A percentile compares a stretch with the other conserved stretches of the same genome.
phyloP scores from a whole-genome alignment of 1,140 invertebrate genomes.

The Diorhabda carinulata region DNA sequence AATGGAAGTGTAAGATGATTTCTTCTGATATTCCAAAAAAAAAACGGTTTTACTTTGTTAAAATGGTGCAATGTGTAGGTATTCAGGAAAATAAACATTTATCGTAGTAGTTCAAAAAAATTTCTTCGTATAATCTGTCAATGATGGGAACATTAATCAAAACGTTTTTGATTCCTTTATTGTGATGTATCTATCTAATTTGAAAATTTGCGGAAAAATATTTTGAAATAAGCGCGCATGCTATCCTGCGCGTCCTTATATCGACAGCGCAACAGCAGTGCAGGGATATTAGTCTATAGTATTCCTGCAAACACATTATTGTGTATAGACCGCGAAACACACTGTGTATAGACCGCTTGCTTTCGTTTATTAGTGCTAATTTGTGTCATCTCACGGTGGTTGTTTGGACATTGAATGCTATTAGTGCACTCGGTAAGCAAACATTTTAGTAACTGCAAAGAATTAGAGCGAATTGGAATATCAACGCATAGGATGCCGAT shows the following conservation, averaged over 20 bases:
- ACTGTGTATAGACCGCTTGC: slow-evolving; percentile 12
- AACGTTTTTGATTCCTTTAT: too few relatives aligned
- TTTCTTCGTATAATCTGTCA: too few relatives aligned
- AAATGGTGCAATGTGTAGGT: too few relatives aligned
- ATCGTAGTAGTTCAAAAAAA: too few relatives aligned
- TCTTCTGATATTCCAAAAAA: too few relatives aligned
- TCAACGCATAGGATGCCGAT: background rate
- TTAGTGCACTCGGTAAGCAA: slow-evolving; percentile 10
- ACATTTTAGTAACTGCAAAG: too few relatives aligned
- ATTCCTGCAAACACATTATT: slow-evolving; percentile 12
- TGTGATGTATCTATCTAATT: slow-evolving; percentile 1
- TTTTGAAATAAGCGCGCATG: background rate
- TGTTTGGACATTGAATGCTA: slow-evolving; percentile 3
- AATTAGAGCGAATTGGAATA: too few relatives aligned
- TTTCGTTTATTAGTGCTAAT: slow-evolving; percentile 20
- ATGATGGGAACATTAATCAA: too few relatives aligned
- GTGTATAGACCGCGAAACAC: slow-evolving; percentile 11
- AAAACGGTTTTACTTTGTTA: too few relatives aligned
- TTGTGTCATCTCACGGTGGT: slow-evolving; percentile 4
- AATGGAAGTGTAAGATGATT: too few relatives aligned
- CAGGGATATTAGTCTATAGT: slow-evolving; percentile 19
- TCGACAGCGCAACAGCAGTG: slow-evolving; percentile 29
- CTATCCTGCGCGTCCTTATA: background rate
- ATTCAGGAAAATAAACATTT: too few relatives aligned
- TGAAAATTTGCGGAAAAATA: background rate